Percentiles rank a stretch among this genome's conserved stretches.
Conservation (phyloP, 2,797 vertebrate species). For the Spinibarbus caldwelli region DNA sequence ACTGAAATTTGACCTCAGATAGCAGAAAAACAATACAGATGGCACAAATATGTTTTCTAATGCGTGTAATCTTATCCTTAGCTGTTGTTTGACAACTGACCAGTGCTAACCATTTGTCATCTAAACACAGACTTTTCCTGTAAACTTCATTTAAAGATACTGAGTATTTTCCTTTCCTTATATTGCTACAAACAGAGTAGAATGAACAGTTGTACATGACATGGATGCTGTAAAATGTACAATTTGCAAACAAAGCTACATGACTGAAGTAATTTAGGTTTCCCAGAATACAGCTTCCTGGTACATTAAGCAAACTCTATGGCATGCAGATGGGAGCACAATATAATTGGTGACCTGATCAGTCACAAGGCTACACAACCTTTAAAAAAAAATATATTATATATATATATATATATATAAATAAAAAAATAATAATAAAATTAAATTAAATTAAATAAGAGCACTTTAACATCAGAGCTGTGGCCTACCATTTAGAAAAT, state of each 20-base stretch:
- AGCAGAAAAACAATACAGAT: neutral
- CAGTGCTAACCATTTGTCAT: neutral
- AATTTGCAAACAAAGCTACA: too few species aligned
- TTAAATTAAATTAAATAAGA: too few species aligned
- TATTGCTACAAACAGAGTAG: neutral
- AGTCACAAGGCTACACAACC: neutral
- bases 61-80: neutral
- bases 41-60: neutral
- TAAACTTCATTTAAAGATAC: neutral
- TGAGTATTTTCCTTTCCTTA: neutral
- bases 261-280: too few species aligned
- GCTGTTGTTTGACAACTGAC: neutral
- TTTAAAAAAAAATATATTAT: too few species aligned
- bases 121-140: neutral
- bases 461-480: too few species aligned
- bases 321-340: neutral
- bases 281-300: neutral
- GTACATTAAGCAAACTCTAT: neutral
- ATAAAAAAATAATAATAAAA: too few species aligned
- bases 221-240: neutral
- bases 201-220: neutral
- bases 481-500: neutral
- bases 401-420: too few species aligned
- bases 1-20: slow-evolving; percentile 17
- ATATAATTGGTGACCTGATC: slow-evolving; percentile 3